Evolutionary conservation across 2,113 vertebrate species (phyloP).

Genomic region (Corythornis cristatus): DNA sequence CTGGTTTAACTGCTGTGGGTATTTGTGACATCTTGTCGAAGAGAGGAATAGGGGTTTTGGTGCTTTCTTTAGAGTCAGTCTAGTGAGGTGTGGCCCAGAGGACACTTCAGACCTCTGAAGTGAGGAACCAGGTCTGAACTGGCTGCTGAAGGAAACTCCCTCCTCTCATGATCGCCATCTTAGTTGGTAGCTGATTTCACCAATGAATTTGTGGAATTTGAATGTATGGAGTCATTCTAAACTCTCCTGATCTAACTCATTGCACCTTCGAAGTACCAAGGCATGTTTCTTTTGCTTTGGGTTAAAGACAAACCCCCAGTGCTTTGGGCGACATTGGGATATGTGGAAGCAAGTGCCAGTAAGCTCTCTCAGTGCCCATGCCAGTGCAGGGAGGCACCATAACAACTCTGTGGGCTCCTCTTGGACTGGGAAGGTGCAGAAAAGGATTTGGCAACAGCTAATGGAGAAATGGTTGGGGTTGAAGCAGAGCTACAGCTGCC

Average conservation of each 20-base stretch:
- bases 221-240: background rate
- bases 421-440: background rate
- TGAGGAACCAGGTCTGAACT: background rate
- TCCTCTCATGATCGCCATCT: accelerated
- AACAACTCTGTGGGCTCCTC: background rate
- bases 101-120: background rate
- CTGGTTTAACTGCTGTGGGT: background rate
- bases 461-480: background rate
- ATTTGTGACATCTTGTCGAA: background rate
- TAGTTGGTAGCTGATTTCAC: background rate
- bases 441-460: background rate
- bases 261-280: background rate
- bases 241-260: background rate
- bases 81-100: background rate
- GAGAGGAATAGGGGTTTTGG: background rate
- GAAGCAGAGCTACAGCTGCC: background rate
- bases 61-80: background rate
- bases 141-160: background rate
- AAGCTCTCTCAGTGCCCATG: background rate
- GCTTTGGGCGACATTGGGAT: background rate
- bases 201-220: accelerated
- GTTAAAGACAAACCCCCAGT: background rate
- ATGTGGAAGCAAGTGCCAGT: background rate
- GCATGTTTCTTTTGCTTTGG: background rate
- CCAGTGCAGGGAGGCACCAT: accelerated